Evolutionary conservation across 2,888 invertebrate species (phyloP), one percentile per base, ranked within the genome.

Genomic region (Lochmaea capreae): DNA sequence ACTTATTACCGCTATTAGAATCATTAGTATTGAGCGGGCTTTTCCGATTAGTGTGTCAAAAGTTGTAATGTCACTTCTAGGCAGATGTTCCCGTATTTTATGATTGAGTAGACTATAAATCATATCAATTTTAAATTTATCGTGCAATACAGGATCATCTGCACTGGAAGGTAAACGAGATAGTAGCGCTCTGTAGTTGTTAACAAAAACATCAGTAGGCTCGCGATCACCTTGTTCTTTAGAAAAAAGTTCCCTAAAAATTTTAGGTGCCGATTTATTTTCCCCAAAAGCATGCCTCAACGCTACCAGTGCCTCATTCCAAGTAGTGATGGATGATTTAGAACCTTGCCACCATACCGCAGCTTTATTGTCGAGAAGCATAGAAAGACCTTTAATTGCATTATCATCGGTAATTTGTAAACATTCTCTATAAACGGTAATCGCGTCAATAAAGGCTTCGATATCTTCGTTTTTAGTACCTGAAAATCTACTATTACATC

Each of bases 281-380:
- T 61, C 26, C 14, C 79, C 77, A 68, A 76, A 79, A 54, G 71
- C 74, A 67, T 75, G 76, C 9, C 72, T n/a, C 9, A 80, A 61
- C n/a, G 67, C 68, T 9, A 49, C 62, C 8, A 80, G 10, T 10
- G 76, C 78, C 4, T 70, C 74, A 12, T 73, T 57, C 76, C 75
- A 81, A 16, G 75, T 71, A 12, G 43, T 54, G 8, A 77, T 22
- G 10, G 65, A 57, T 16, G 59, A 10, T 74, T 77, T 79, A n/a
- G 74, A 67, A 22, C 79, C 79, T 71, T 81, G 79, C 71, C 72
- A 81, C 79, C 80, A 81, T 12, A 77, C 73, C 5, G 79, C 79
- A 43, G 79, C 80, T 59, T 61, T 43, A 18, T 67, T 68, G 39
- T 77, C 76, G 5, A 82, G 57, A 18, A 81, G 73, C 79, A 82